Base-by-base conservation (phyloP, 2,113 vertebrate genomes). In the Scalopus aquaticus region DNA sequence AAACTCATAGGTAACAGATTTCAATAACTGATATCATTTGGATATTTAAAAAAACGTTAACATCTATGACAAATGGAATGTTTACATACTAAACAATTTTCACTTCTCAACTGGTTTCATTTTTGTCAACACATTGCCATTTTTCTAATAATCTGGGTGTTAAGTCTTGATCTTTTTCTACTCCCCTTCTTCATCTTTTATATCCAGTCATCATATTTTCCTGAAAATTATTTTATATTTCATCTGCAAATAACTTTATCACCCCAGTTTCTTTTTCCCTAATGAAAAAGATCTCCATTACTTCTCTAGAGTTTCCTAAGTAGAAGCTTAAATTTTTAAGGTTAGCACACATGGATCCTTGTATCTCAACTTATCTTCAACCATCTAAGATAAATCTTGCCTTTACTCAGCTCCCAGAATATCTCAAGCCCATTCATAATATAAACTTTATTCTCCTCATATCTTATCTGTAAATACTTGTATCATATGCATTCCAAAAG, bases 161-260 rank as follows among this genome's bases (percentile, higher is more conserved):
- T 92, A 89, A 78, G 35, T 85, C 51, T 89, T 92, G 30, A 93
- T 72, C 7, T 74, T 90, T 78, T 17, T 67, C 91, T 91, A 69
- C 9, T 90, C 13, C n/a, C 20, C 62, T 56, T 58, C 49, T 84
- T 83, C 7, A 77, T 76, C 51, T 77, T 92, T 37, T 82, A 87
- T 20, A 81, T 87, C 26, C 51, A 89, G 44, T 44, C 7, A 76
- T 88, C 76, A 20, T 42, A 67, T 93, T 62, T 77, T 88, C 30
- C 56, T 69, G n/a, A 87, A 79, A 87, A 78, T 67, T 86, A 37
- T 30, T 81, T 77, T 67, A 65, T 73, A 37, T 32, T 22, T 32
- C 32, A 79, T 26, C 82, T 88, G 62, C 11, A 86, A 92, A 88
- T 30, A 93, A 44, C 6, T 24, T 73, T 44, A 58, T 70, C 46